Conservation (phyloP, 2,797 vertebrate genomes). For the Apodemus agrarius region DNA sequence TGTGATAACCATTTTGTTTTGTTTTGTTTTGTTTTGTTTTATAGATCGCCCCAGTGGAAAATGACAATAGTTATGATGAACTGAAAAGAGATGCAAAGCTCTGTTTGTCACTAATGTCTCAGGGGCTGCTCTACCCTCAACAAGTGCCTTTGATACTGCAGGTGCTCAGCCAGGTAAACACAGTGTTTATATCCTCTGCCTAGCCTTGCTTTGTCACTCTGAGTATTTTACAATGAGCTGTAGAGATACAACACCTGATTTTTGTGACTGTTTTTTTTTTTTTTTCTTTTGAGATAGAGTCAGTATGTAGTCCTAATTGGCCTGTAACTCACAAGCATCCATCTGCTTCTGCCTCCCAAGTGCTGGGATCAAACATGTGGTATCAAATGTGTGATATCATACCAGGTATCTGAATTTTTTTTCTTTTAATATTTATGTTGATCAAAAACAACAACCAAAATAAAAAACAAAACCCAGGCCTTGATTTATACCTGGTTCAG, state of each 20-base stretch:
- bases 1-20: not conserved
- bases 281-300: not conserved
- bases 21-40: constrained; percentile 3
- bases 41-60: constrained; percentile 98
- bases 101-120: constrained; percentile 98
- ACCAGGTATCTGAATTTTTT: not conserved
- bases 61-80: constrained; percentile 98
- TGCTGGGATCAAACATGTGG: not conserved
- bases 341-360: not conserved
- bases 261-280: not conserved
- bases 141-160: constrained; percentile 97
- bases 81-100: constrained; percentile 98
- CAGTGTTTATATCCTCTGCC: not conserved
- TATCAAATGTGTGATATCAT: not conserved
- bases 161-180: constrained; percentile 94
- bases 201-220: not conserved
- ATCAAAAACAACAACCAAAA: not conserved
- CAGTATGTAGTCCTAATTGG: not conserved
- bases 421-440: not conserved
- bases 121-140: constrained; percentile 96
- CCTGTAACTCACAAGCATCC: not conserved
- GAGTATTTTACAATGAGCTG: not conserved
- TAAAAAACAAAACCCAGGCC: not conserved
- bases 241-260: not conserved
- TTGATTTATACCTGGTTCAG: not conserved